These are phyloP conservation scores for Pangasianodon gigas DNA, from an alignment of 2,113 vertebrate genomes.

Conservation along the genomic window DNA sequence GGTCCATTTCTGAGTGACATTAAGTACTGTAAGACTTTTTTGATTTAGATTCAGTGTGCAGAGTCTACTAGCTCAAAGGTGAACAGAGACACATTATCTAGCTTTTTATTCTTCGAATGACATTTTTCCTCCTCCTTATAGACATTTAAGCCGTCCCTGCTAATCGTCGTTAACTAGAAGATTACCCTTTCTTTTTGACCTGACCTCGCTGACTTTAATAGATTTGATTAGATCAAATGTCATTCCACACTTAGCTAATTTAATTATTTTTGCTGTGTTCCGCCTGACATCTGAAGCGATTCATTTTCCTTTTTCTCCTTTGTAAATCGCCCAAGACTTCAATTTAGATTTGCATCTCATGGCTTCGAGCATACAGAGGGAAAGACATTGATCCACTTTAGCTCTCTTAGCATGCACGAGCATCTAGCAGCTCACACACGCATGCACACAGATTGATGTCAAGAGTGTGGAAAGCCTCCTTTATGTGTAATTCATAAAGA, in stretches of 20 bases:
- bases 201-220: slow-evolving; percentile 58
- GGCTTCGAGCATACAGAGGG: slow-evolving; percentile 51
- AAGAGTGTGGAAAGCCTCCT: slow-evolving; percentile 30
- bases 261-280: slow-evolving; percentile 65
- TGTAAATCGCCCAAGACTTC: slow-evolving; percentile 55
- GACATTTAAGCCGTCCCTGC: slow-evolving; percentile 39
- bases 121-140: slow-evolving; percentile 39
- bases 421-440: not conserved
- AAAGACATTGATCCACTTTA: slow-evolving; percentile 64
- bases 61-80: slow-evolving; percentile 40
- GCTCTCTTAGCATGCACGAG: slow-evolving; percentile 28
- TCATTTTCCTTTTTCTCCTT: slow-evolving; percentile 60
- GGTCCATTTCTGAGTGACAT: slow-evolving; percentile 3
- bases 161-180: slow-evolving; percentile 55
- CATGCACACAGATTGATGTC: slow-evolving; percentile 8
- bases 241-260: slow-evolving; percentile 63
- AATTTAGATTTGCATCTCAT: slow-evolving; percentile 65
- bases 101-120: slow-evolving; percentile 50
- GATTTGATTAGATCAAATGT: slow-evolving; percentile 62
- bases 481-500: slow-evolving; percentile 38
- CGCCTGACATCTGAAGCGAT: slow-evolving; percentile 62
- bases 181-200: slow-evolving; percentile 52
- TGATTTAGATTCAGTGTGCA: slow-evolving; percentile 43
- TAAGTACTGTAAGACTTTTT: slow-evolving; percentile 23
- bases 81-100: slow-evolving; percentile 46